These are phyloP conservation scores for Xylocopa sonorina DNA, from an alignment of 1,140 invertebrate genomes.

Conservation along the genomic window DNA sequence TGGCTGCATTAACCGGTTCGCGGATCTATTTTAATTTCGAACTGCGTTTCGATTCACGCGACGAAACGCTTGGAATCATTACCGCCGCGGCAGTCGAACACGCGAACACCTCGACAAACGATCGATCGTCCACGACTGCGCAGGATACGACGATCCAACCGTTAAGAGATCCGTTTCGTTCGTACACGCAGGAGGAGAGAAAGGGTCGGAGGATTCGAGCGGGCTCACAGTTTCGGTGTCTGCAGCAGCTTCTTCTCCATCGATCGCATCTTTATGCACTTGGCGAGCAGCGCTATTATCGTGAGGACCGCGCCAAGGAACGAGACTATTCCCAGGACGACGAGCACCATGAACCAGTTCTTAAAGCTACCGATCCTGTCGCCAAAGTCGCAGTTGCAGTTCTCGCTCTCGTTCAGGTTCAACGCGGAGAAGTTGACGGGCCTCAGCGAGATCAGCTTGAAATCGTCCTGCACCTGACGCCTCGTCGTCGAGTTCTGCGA, in stretches of 20 bases:
- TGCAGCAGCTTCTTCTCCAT: constrained; percentile 75
- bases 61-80: too few species aligned
- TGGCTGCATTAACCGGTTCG: too few species aligned
- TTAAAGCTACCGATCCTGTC: constrained; percentile 76
- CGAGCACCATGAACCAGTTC: constrained; percentile 77
- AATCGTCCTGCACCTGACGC: constrained; percentile 63
- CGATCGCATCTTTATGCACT: constrained; percentile 71
- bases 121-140: too few species aligned
- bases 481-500: constrained; percentile 64
- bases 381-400: constrained; percentile 75
- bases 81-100: too few species aligned
- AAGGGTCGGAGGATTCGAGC: not conserved
- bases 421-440: constrained; percentile 75
- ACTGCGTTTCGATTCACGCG: too few species aligned
- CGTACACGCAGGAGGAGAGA: constrained; percentile 84
- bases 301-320: constrained; percentile 74
- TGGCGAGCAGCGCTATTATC: constrained; percentile 70
- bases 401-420: constrained; percentile 73
- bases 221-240: constrained; percentile 69
- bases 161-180: constrained; percentile 12
- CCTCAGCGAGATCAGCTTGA: constrained; percentile 72
- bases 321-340: constrained; percentile 74
- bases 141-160: too few species aligned
- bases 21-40: too few species aligned
- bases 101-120: too few species aligned